Percentiles rank a stretch among this genome's conserved stretches.
Conservation (phyloP, 1,140 invertebrate genomes). For the Trissolcus basalis region DNA sequence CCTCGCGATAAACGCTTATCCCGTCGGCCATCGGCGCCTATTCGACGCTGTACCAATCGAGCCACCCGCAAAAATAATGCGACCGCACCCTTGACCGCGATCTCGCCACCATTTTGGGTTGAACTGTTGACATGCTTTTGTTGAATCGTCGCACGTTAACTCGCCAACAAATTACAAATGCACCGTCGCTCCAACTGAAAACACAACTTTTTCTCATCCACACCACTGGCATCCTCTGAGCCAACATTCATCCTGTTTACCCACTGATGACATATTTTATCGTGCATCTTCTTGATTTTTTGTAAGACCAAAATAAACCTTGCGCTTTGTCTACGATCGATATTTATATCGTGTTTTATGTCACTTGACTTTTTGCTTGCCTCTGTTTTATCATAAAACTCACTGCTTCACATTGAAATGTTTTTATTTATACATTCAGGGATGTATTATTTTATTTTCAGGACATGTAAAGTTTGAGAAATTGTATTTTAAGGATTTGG, state of each 20-base stretch:
- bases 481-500: no score
- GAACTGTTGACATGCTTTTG: not conserved
- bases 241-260: constrained; percentile 44
- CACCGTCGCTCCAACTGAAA: constrained; percentile 23
- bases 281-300: constrained; percentile 33
- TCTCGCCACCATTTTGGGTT: constrained; percentile 12
- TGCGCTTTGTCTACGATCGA: constrained; percentile 30
- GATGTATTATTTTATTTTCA: no score
- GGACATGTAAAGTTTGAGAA: no score
- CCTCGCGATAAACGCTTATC: constrained; percentile 19
- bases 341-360: no score
- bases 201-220: constrained; percentile 32
- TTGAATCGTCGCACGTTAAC: constrained; percentile 11
- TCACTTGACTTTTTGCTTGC: no score
- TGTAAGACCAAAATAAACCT: constrained; percentile 21
- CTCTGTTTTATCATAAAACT: no score
- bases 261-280: constrained; percentile 38
- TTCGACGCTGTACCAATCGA: constrained; percentile 7
- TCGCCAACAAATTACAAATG: constrained; percentile 23
- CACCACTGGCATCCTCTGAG: constrained; percentile 28
- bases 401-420: no score
- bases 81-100: constrained; percentile 22
- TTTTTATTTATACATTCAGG: no score
- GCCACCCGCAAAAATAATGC: no score
- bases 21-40: constrained; percentile 1